Evolutionary conservation across 2,113 vertebrate species (phyloP), one percentile per base, ranked within the genome.

Genomic region (Saccopteryx bilineata): DNA sequence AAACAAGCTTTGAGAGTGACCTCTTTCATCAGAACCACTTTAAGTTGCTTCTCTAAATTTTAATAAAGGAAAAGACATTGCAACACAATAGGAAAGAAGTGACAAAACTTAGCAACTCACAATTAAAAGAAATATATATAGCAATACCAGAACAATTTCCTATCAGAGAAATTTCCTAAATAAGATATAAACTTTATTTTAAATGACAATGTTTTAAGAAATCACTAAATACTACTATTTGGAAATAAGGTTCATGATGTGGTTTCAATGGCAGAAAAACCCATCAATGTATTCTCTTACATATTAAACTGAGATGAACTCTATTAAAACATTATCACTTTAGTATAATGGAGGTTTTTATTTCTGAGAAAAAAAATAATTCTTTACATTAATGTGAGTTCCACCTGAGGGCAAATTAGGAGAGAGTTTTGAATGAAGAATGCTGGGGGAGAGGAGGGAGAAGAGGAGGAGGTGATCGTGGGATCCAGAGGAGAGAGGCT

Each of bases 211-310:
- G 31, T 79, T 88, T 88, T 90, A 87, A 87, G 71, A 90, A 83
- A 87, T 87, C n/a, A 93, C 21, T 76, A 87, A 89, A 95, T 80
- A 65, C 56, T 69, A 68, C 46, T 78, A 52, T 82, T 94, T 91
- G 60, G 66, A 90, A 89, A 87, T 26, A 58, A 50, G n/a, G 26
- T 90, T 95, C 33, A 69, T 71, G 48, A 50, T 63, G n/a, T 75
- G 39, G 60, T 72, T 84, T 93, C 65, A 54, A 19, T 39, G 65
- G 48, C 60, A 90, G 78, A 85, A 71, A 71, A 71, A 13, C 0
- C 14, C 10, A 72, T 61, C 58, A 83, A 31, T 76, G 17, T 87
- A 54, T 72, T 93, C 28, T 65, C 50, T 33, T 74, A 66, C 39
- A 74, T 92, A 85, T 71, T 93, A 87, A 83, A 61, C 8, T 69